Evolutionary conservation across 2,113 vertebrate genomes (phyloP).

Genomic region (Cavia porcellus): DNA sequence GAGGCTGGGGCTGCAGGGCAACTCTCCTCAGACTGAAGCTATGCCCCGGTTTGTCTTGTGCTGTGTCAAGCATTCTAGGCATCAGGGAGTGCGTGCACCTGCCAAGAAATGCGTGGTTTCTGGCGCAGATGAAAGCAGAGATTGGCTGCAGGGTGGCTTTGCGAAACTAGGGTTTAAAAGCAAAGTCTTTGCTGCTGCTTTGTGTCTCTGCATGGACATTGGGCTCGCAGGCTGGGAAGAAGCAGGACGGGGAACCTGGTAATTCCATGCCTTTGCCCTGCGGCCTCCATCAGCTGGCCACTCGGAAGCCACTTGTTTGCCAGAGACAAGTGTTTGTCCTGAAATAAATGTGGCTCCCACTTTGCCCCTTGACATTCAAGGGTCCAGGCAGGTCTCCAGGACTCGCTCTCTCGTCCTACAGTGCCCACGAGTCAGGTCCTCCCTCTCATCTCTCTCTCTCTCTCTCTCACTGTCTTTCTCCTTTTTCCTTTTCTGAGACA

Average conservation of each 20-base stretch:
- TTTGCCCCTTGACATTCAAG: not conserved
- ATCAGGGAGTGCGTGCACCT: not conserved
- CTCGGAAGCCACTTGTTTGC: slow-evolving; percentile 75
- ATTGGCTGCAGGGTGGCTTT: not conserved
- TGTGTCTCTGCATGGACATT: too few species aligned
- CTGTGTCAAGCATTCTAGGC: not conserved
- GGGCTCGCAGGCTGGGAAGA: not conserved
- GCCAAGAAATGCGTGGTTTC: not conserved
- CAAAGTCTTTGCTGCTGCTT: not conserved
- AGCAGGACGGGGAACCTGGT: slow-evolving; percentile 52
- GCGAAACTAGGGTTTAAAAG: not conserved
- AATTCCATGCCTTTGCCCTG: slow-evolving; percentile 58
- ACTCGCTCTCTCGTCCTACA: rapidly evolving
- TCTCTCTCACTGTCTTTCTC: not conserved
- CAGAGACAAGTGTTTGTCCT: slow-evolving; percentile 71
- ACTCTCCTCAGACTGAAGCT: not conserved
- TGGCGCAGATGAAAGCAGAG: not conserved
- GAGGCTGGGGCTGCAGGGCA: not conserved
- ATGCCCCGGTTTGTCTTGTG: not conserved
- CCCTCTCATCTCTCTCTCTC: not conserved
- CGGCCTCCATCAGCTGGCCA: slow-evolving; percentile 74
- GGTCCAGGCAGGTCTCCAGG: not conserved
- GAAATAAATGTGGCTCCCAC: slow-evolving; percentile 18
- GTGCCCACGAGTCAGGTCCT: not conserved
- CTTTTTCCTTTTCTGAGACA: not conserved